Conservation (phyloP, 2,888 invertebrate genomes). For the Idaea dimidiata region DNA sequence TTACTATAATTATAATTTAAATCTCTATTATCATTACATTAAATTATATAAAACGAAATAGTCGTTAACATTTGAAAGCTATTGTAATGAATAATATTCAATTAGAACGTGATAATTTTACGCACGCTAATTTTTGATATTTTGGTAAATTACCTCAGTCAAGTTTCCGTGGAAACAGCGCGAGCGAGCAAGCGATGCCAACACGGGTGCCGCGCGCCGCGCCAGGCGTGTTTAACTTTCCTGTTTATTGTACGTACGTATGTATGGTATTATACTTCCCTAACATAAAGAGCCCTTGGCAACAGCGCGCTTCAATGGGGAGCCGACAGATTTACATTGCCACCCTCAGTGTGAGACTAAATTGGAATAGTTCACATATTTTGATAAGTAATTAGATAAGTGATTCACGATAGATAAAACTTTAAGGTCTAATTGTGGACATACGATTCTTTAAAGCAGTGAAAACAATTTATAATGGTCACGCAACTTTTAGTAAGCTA, state of each 20-base stretch:
- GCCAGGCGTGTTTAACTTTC: slow-evolving; percentile 44
- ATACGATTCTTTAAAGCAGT: neutral
- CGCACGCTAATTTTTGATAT: neutral
- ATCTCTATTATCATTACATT: too few relatives aligned
- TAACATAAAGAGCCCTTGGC: slow-evolving; percentile 39
- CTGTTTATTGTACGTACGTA: slow-evolving; percentile 35
- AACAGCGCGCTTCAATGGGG: slow-evolving; percentile 50
- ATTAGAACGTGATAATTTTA: neutral
- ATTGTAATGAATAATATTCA: neutral
- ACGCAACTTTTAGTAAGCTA: too few relatives aligned
- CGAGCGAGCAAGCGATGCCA: slow-evolving; percentile 8
- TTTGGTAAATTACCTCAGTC: slow-evolving; percentile 12
- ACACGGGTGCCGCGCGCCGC: slow-evolving; percentile 22
- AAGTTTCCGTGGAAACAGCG: slow-evolving; percentile 23
- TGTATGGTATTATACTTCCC: slow-evolving; percentile 38
- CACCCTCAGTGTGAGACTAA: slow-evolving; percentile 11
- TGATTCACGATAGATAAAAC: neutral
- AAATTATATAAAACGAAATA: too few relatives aligned
- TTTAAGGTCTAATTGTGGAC: neutral
- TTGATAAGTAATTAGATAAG: neutral
- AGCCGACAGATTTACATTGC: slow-evolving; percentile 42
- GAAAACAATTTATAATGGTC: too few relatives aligned
- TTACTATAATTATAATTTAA: too few relatives aligned
- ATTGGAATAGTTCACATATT: slow-evolving; percentile 1
- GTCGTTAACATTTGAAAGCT: neutral